Evolutionary conservation across 2,113 vertebrate genomes (phyloP).

Genomic region (Cyphomyrus discorhynchus): DNA sequence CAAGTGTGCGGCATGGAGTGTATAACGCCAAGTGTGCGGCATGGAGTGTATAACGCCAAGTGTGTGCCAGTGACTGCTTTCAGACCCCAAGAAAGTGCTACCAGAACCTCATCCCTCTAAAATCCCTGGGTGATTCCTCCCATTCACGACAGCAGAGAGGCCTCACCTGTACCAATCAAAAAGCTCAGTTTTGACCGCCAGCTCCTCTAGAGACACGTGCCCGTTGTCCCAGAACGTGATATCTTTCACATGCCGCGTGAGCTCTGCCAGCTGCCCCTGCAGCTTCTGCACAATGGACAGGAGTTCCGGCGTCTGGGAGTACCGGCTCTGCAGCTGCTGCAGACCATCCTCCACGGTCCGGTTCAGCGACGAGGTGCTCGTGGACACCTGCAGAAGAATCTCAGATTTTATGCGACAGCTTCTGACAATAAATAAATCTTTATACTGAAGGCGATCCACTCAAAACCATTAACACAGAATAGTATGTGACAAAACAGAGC

Average conservation of each 20-base stretch:
- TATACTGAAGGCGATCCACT: background rate
- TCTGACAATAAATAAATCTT: background rate
- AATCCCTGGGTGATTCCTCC: background rate
- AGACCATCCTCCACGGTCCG: conserved; percentile 78
- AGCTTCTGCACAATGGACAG: conserved; percentile 76
- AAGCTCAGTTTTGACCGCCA: conserved; percentile 75
- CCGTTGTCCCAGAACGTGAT: conserved; percentile 87
- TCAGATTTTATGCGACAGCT: background rate
- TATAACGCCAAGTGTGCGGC: too few species aligned
- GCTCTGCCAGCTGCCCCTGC: conserved; percentile 74
- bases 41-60: background rate
- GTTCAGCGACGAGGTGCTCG: conserved; percentile 73
- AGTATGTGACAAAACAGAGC: background rate
- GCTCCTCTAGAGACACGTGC: conserved; percentile 70
- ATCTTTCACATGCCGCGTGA: conserved; percentile 70
- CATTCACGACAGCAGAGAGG: background rate
- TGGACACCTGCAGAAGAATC: conserved; percentile 60
- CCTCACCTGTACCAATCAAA: conserved; percentile 90
- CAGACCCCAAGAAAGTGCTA: background rate
- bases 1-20: background rate
- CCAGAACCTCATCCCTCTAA: background rate
- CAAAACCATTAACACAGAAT: background rate
- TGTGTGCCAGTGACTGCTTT: background rate
- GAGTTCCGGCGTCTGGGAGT: conserved; percentile 71
- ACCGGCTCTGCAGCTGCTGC: conserved; percentile 68